These are phyloP conservation scores for Clinocottus analis DNA, from an alignment of 2,113 vertebrate genomes.

Conservation along the genomic window DNA sequence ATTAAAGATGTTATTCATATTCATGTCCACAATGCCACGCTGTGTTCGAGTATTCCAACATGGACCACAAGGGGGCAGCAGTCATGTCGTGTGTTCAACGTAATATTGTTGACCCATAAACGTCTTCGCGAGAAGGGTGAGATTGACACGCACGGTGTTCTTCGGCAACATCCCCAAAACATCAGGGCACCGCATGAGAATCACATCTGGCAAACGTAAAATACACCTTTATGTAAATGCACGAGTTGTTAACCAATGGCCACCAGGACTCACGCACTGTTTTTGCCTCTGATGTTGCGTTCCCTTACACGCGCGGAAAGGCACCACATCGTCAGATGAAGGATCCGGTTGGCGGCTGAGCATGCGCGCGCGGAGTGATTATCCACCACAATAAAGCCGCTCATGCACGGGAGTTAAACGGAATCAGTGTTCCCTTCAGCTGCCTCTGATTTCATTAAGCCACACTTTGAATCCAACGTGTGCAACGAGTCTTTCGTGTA, in stretches of 20 bases:
- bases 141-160: background rate
- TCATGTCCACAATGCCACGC: background rate
- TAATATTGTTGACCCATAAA: conserved; percentile 5
- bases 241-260: background rate
- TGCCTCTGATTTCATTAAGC: background rate
- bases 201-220: conserved; percentile 12
- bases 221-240: conserved; percentile 17
- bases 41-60: background rate
- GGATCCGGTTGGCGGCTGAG: background rate
- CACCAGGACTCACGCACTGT: conserved; percentile 1
- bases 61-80: conserved; percentile 55
- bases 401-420: conserved; percentile 28
- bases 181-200: conserved; percentile 3
- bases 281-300: background rate
- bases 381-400: conserved; percentile 43
- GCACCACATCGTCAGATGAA: background rate
- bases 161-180: conserved; percentile 15
- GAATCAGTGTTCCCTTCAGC: conserved; percentile 55
- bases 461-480: background rate
- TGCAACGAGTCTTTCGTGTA: background rate
- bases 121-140: background rate
- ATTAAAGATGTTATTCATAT: background rate
- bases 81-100: background rate
- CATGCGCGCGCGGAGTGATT: background rate
- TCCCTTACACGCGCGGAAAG: background rate